Base-by-base conservation (phyloP, 2,888 invertebrate species). In the Ormyrus rosae region DNA sequence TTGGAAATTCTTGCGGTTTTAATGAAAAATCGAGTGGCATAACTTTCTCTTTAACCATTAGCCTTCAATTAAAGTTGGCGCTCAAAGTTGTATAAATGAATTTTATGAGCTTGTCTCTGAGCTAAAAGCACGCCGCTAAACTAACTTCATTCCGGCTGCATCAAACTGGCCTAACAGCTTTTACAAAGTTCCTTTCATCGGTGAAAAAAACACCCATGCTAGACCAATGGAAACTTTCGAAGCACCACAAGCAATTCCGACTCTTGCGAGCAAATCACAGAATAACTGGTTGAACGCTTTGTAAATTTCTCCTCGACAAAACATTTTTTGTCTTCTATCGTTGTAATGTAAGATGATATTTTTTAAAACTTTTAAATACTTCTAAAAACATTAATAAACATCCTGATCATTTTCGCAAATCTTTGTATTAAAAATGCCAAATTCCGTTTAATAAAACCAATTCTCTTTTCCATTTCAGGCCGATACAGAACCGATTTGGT, bases 401-500 rank as follows among this genome's bases (percentile, higher is more conserved):
- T 19, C 19, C 19, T 19, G 19, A 19, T 19, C 19, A 19, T 19
- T 1, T 19, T 19, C 19, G 19, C 19, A 19, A 19, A 19, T 19
- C 19, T 19, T 19, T 19, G 19, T 19, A 1, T 19, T 19, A 19
- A 19, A 19, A 19, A 19, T 0, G 1, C 56, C 55, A 4, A 61
- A 64, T 73, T 45, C 6, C 13, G 55, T 51, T 10, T 45, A 53
- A 64, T 10, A 5, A 55, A 61, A 61, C 61, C 34, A 48, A 64
- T 2, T 3, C 8, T 73, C 46, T 46, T 8, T 48, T 48, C 8
- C 48, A 90, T 90, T 94, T 75, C 92, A 95, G 95, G 93, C 94
- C 87, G 93, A 93, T 90, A 94, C 93, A 87, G 94, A 94, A 89
- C 92, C 93, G 85, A 93, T 94, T 86, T 95, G 95, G 90, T 93